Conservation (phyloP, 2,888 invertebrate genomes). For the Cremastinae sp. region DNA sequence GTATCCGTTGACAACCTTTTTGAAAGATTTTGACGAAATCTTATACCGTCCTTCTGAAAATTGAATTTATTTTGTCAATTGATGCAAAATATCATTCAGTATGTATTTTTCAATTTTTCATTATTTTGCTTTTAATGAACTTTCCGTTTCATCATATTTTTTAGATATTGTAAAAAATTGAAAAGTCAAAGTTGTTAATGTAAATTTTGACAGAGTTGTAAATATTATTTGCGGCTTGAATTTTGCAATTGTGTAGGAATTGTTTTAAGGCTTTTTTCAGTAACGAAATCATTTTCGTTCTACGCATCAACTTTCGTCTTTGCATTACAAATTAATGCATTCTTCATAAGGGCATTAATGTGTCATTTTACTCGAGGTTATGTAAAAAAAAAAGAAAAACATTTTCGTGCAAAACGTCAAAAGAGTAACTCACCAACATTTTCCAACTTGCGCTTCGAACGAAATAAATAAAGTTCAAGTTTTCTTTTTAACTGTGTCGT, state of each 20-base stretch:
- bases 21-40: conserved; percentile 71
- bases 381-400: background rate
- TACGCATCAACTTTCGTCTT: background rate
- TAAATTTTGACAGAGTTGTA: no score
- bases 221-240: no score
- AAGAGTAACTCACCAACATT: conserved; percentile 1
- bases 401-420: background rate
- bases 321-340: background rate
- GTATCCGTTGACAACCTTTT: conserved; percentile 69
- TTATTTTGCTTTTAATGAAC: no score
- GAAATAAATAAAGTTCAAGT: background rate
- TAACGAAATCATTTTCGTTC: background rate
- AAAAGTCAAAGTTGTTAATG: no score
- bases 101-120: background rate
- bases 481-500: background rate
- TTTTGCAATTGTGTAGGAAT: no score
- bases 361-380: background rate
- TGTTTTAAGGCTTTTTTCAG: no score
- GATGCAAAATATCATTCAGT: background rate
- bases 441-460: background rate
- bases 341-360: background rate
- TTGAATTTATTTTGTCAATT: background rate
- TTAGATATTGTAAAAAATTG: no score
- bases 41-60: conserved; percentile 75
- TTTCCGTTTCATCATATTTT: no score